Evolutionary conservation across 2,113 vertebrate species (phyloP).

Genomic region (Siniperca chuatsi): DNA sequence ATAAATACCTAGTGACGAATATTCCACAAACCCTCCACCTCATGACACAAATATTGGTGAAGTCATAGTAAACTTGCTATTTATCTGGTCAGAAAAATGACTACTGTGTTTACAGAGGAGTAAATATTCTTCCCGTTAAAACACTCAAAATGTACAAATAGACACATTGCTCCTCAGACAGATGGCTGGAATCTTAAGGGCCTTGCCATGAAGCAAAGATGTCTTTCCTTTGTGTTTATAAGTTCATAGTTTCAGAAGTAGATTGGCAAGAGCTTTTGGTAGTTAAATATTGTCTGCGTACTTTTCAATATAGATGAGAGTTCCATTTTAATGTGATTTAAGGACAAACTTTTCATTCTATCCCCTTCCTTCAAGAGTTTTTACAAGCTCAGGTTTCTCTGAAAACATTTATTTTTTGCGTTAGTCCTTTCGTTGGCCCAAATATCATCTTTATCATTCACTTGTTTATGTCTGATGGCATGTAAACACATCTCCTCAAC

Average conservation of each 20-base stretch:
- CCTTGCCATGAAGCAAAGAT: background rate
- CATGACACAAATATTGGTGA: slow-evolving; percentile 51
- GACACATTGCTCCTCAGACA: background rate
- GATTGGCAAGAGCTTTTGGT: background rate
- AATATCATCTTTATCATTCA: background rate
- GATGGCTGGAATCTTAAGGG: background rate
- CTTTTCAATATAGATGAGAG: background rate
- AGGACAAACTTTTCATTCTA: background rate
- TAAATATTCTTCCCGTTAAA: slow-evolving; percentile 42
- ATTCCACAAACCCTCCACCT: background rate
- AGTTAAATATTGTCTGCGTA: background rate
- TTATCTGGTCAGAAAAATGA: slow-evolving; percentile 2
- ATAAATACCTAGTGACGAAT: slow-evolving; percentile 21
- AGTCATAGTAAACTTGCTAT: slow-evolving; percentile 42
- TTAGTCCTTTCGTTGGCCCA: background rate
- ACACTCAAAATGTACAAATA: slow-evolving; percentile 1
- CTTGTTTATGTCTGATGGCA: slow-evolving; percentile 21
- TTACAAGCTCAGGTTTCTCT: background rate
- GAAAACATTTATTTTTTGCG: slow-evolving; percentile 5
- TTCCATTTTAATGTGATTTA: background rate
- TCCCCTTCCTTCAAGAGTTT: background rate
- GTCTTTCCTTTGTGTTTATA: slow-evolving; percentile 2
- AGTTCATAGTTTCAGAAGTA: background rate
- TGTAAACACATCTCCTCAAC: background rate
- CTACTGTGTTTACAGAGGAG: slow-evolving; percentile 33